These are phyloP conservation scores for Lasioglossum malachurum DNA, from an alignment of 2,888 invertebrate species.

Conservation along the genomic window DNA sequence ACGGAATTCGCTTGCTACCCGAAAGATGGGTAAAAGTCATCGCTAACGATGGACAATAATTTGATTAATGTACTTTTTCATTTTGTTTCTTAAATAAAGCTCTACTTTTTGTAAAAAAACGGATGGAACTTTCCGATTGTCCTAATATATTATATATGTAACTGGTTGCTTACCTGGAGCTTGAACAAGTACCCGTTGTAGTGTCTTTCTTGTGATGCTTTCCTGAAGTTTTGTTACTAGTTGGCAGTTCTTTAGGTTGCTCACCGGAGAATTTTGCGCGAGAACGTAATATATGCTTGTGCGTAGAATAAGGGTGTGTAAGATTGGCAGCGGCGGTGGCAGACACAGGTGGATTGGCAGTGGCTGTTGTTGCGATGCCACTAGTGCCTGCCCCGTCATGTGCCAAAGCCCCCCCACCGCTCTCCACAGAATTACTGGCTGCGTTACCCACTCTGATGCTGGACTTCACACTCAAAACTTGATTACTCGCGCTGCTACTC, in stretches of 20 bases:
- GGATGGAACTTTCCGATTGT: too few relatives aligned
- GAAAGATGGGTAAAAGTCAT: too few relatives aligned
- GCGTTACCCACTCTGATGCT: conserved; percentile 85
- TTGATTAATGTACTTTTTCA: too few relatives aligned
- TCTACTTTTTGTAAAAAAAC: too few relatives aligned
- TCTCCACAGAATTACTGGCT: conserved; percentile 84
- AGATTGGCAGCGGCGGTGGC: conserved; percentile 83
- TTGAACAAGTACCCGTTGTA: conserved; percentile 90
- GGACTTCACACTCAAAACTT: conserved; percentile 83
- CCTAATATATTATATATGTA: not conserved
- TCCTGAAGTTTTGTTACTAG: conserved; percentile 81
- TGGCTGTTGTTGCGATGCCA: conserved; percentile 80
- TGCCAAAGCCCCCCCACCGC: conserved; percentile 84
- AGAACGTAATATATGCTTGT: conserved; percentile 82
- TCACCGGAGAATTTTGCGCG: conserved; percentile 81
- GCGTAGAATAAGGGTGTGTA: conserved; percentile 85
- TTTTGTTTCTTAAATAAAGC: too few relatives aligned
- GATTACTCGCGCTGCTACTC: conserved; percentile 72
- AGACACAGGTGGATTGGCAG: conserved; percentile 81
- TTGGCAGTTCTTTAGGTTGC: conserved; percentile 83
- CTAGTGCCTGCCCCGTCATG: conserved; percentile 84
- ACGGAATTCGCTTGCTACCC: too few relatives aligned
- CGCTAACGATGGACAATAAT: too few relatives aligned
- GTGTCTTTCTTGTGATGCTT: conserved; percentile 83
- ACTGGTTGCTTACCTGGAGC: conserved; percentile 85